Evolutionary conservation across 2,797 vertebrate species (phyloP).

Genomic region (Aeoliscus strigatus): DNA sequence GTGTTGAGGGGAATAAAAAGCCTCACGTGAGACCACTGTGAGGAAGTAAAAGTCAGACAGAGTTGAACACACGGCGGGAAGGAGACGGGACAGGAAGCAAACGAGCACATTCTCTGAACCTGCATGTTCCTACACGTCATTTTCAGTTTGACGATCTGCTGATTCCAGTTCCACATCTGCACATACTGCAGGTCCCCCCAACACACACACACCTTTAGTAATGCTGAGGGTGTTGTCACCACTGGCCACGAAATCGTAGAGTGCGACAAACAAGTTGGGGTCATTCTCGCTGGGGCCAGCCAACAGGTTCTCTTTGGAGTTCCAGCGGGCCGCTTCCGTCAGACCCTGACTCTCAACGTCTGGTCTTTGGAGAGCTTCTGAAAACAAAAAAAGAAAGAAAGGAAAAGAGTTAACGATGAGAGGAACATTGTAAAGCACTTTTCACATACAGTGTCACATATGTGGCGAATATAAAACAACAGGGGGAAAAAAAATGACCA

Average conservation of each 20-base stretch:
- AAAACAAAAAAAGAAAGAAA: conserved; percentile 35
- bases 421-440: conserved; percentile 10
- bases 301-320: conserved; percentile 97
- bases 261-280: conserved; percentile 95
- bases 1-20: conserved; percentile 41
- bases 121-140: conserved; percentile 14
- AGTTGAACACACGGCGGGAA: conserved; percentile 24
- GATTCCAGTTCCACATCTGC: too few relatives aligned
- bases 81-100: conserved; percentile 26
- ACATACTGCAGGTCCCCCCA: too few relatives aligned
- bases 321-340: conserved; percentile 95
- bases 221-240: conserved; percentile 99
- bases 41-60: conserved; percentile 59
- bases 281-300: conserved; percentile 96
- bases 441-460: conserved; percentile 17
- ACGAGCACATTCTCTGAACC: conserved; percentile 44
- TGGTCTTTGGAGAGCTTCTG: conserved; percentile 96
- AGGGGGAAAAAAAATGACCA: too few relatives aligned
- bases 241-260: conserved; percentile 97
- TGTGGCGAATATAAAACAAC: conserved; percentile 17
- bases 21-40: conserved; percentile 29
- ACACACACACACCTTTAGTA: conserved; percentile 99
- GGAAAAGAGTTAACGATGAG: neutral
- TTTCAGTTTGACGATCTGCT: too few relatives aligned
- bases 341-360: conserved; percentile 92